Percentiles rank a stretch among this genome's conserved stretches.
Evolutionary conservation across 2,113 vertebrate species (phyloP).

Genomic region (Aleadryas rufinucha): DNA sequence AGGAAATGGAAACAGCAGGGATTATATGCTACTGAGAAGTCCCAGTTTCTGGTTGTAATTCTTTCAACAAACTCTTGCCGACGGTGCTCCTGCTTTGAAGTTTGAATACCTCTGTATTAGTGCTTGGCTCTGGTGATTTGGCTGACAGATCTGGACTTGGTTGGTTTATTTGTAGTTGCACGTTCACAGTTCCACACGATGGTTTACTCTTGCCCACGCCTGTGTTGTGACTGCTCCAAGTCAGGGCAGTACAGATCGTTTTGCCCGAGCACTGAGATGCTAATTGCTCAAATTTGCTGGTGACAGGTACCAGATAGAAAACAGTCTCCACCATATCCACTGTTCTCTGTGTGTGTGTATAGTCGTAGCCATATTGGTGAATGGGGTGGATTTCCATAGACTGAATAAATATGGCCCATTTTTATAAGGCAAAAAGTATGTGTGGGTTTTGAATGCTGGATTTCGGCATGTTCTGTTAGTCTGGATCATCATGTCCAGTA

Average conservation of each 20-base stretch:
- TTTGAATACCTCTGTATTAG: slow-evolving; percentile 6
- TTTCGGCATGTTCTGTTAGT: background rate
- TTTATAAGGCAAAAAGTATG: background rate
- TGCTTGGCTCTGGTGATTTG: slow-evolving; percentile 15
- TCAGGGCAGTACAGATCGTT: background rate
- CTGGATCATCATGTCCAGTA: background rate
- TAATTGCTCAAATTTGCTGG: background rate
- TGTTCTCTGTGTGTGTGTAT: background rate
- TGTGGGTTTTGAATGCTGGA: background rate
- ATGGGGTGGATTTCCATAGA: background rate
- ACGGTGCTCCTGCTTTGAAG: slow-evolving; percentile 10
- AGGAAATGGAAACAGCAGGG: slow-evolving; percentile 63
- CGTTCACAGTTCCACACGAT: background rate
- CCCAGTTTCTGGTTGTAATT: slow-evolving; percentile 61
- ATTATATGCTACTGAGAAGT: slow-evolving; percentile 17
- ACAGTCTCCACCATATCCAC: background rate
- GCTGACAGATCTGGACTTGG: background rate
- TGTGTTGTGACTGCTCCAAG: background rate
- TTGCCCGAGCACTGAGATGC: background rate
- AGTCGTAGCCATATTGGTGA: background rate
- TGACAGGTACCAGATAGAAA: background rate
- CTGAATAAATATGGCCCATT: background rate
- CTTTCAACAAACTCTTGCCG: slow-evolving; percentile 42
- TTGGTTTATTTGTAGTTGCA: background rate
- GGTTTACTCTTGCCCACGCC: background rate